These are phyloP conservation scores for Bos javanicus DNA, from an alignment of 2,113 vertebrate species.

Conservation along the genomic window DNA sequence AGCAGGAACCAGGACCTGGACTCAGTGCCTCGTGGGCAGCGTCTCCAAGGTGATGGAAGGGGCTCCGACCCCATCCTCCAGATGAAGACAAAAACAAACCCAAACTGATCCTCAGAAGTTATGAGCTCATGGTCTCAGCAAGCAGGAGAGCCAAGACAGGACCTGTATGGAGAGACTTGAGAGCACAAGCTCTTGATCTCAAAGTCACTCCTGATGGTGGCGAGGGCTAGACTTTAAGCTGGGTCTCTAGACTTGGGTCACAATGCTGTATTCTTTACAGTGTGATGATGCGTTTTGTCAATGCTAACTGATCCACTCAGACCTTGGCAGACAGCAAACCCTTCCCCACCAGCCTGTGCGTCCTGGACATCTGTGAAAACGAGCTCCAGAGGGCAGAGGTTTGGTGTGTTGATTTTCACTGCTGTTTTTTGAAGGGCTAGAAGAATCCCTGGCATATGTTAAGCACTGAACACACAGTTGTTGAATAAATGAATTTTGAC, in stretches of 20 bases:
- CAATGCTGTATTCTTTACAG: background rate
- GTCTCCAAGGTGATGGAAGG: background rate
- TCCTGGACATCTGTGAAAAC: rapidly evolving
- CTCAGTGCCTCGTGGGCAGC: background rate
- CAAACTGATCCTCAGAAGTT: background rate
- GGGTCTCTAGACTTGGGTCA: background rate
- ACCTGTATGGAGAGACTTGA: rapidly evolving
- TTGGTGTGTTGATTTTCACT: background rate
- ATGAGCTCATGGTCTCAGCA: background rate
- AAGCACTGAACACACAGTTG: too few relatives aligned
- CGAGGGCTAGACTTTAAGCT: background rate
- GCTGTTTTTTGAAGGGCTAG: background rate
- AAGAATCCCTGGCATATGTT: background rate
- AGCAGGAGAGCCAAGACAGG: background rate
- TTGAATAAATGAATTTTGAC: background rate
- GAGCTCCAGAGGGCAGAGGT: too few relatives aligned
- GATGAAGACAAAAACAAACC: background rate
- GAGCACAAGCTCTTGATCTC: background rate
- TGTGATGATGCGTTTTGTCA: background rate
- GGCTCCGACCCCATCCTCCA: rapidly evolving
- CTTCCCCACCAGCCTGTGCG: rapidly evolving
- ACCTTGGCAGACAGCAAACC: background rate
- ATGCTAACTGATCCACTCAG: background rate
- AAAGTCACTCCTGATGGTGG: background rate
- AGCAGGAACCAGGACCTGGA: background rate